Evolutionary conservation across 2,113 vertebrate species (phyloP).

Genomic region (Solenodon paradoxus): DNA sequence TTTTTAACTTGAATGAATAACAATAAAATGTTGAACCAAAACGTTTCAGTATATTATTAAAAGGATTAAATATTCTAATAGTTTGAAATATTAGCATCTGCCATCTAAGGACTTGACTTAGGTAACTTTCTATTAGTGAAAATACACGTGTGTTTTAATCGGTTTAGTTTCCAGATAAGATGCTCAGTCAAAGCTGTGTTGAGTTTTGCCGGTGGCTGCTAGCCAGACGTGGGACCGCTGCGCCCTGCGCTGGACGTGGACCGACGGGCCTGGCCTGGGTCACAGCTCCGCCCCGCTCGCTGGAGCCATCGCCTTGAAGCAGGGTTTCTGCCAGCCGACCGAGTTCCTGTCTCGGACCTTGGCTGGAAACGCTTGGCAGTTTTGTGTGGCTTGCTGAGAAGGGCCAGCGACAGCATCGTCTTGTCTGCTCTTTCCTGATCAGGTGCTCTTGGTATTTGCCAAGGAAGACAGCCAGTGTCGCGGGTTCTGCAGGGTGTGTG

Average conservation of each 20-base stretch:
- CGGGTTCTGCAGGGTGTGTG: constrained; percentile 95
- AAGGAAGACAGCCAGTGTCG: constrained; percentile 97
- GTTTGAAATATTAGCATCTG: constrained; percentile 8
- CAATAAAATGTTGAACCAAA: constrained; percentile 33
- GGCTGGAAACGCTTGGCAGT: background rate
- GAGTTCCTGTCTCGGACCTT: background rate
- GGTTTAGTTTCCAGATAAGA: background rate
- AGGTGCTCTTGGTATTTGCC: constrained; percentile 99
- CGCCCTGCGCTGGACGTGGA: too few relatives aligned
- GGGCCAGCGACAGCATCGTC: background rate
- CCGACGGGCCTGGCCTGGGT: too few relatives aligned
- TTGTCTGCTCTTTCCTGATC: constrained; percentile 51
- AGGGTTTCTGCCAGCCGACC: background rate
- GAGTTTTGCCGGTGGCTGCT: background rate
- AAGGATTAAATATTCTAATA: background rate
- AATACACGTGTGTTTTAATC: background rate
- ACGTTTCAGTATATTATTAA: background rate
- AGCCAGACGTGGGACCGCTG: background rate
- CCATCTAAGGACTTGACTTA: background rate
- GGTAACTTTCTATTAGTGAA: constrained; percentile 4
- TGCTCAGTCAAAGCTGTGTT: background rate
- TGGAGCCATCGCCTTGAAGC: background rate
- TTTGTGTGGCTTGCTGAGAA: constrained; percentile 11
- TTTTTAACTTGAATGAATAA: constrained; percentile 22
- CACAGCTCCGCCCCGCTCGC: too few relatives aligned